Evolutionary conservation across 53 echinoderm and acorn worm genomes (phyloP).

Genomic region (Paelopatides confundens): DNA sequence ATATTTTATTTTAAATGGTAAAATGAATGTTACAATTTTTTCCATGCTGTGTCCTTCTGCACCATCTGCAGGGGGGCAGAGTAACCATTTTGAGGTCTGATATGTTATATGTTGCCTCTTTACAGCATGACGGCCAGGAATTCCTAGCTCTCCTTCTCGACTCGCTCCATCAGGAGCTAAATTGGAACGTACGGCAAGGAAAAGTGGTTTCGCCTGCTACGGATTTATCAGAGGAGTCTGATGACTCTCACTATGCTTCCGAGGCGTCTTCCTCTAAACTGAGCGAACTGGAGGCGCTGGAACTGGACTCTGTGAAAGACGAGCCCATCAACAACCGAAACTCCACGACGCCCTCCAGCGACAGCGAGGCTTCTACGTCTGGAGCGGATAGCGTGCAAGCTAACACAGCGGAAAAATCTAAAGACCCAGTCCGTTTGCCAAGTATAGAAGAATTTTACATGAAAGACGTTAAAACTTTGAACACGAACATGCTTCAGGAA

Average conservation of each 20-base stretch:
- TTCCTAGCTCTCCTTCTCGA: conserved; percentile 95
- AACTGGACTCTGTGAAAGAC: conserved; percentile 91
- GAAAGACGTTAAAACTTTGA: conserved; percentile 98
- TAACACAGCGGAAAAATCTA: conserved; percentile 43
- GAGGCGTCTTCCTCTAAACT: conserved; percentile 96
- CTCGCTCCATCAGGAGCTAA: conserved; percentile 93
- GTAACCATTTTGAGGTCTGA: no score
- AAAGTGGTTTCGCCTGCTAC: conserved; percentile 88
- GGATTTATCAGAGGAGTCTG: conserved; percentile 91
- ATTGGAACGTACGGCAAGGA: conserved; percentile 72
- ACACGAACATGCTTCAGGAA: conserved; percentile 93
- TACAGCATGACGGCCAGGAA: conserved; percentile 98
- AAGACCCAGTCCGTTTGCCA: conserved; percentile 74
- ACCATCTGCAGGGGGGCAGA: no score
- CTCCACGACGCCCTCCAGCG: neutral
- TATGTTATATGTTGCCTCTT: neutral
- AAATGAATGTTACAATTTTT: no score
- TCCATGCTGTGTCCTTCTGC: no score
- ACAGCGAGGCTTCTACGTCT: neutral
- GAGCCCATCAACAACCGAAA: conserved; percentile 70
- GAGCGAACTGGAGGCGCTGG: conserved; percentile 91
- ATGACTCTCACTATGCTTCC: conserved; percentile 93
- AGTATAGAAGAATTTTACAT: conserved; percentile 95
- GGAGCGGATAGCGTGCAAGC: neutral
- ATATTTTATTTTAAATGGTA: no score